Evolutionary conservation across 2,797 vertebrate species (phyloP), one percentile per base, ranked within the genome.

Genomic region (Fratercula arctica): DNA sequence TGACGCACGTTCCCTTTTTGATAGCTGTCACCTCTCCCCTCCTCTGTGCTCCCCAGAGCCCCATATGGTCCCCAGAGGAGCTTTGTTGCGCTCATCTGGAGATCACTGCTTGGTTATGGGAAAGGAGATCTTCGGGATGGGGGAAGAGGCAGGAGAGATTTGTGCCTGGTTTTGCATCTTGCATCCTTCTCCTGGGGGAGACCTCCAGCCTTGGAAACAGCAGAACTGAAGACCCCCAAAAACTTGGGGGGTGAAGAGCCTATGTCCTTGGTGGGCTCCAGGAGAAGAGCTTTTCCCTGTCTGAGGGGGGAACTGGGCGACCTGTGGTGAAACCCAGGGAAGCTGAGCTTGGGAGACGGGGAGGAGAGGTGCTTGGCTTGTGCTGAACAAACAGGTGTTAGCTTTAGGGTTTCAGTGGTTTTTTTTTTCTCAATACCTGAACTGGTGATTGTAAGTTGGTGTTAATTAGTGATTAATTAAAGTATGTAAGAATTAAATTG

Each of bases 21-120:
- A 21, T 11, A 50, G 16, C 43, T 50, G 59, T 39, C 6, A 25
- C 25, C 21, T 79, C 45, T 87, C 5, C 28, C 17, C 16, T 69
- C 15, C 56, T 37, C 67, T 2, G 3, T n/a, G 84, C 21, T 72
- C 11, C 10, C 51, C 39, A 56, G 39, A 63, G 39, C 45, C 16
- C 24, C 8, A 1, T 9, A 3, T 0, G 1, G 31, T 51, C 54
- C 17, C 33, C 1, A 0, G 77, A 75, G 15, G 23, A 54, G 10
- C 14, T 64, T 28, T 48, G 35, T 57, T 56, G 16, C 50, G 20
- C 37, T 82, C 5, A 16, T 21, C 16, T 46, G 76, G 37, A 82
- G 16, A 43, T 67, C 4, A 7, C 67, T 37, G 41, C 54, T 46
- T 57, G 2, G 23, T 13, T 69, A 20, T 16, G 26, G 75, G 29